Evolutionary conservation across 1,140 invertebrate species (phyloP).

Genomic region (Eriosoma lanigerum): DNA sequence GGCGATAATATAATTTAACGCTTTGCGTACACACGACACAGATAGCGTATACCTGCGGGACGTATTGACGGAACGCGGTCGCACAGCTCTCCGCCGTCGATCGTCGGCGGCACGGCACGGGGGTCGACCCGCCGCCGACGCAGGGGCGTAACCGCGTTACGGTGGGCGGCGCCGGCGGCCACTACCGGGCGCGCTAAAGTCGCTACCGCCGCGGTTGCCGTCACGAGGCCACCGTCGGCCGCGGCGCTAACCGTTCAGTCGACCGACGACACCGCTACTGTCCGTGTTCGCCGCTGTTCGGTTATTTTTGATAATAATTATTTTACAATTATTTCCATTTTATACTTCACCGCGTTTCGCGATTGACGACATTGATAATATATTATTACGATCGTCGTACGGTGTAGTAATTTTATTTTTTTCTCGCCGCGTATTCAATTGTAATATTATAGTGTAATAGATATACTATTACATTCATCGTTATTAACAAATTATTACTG

Average conservation of each 20-base stretch:
- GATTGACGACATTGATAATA: too few relatives aligned
- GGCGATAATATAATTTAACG: slow-evolving; percentile 5
- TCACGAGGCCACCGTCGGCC: slow-evolving; percentile 10
- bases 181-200: slow-evolving; percentile 35
- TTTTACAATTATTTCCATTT: too few relatives aligned
- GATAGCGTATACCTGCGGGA: too few relatives aligned
- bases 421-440: too few relatives aligned
- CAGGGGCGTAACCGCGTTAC: not conserved
- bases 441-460: too few relatives aligned
- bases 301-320: not conserved
- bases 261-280: slow-evolving; percentile 34
- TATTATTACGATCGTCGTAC: too few relatives aligned
- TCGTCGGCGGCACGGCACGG: not conserved
- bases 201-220: not conserved
- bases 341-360: too few relatives aligned
- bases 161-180: slow-evolving; percentile 7
- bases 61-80: slow-evolving; percentile 31
- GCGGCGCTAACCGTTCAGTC: slow-evolving; percentile 21
- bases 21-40: not conserved
- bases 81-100: not conserved
- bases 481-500: too few relatives aligned
- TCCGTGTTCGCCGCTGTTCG: not conserved
- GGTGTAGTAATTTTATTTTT: too few relatives aligned
- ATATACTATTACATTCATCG: too few relatives aligned
- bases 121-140: not conserved